Conservation (phyloP, 2,113 vertebrate genomes). For the Austrofundulus limnaeus region DNA sequence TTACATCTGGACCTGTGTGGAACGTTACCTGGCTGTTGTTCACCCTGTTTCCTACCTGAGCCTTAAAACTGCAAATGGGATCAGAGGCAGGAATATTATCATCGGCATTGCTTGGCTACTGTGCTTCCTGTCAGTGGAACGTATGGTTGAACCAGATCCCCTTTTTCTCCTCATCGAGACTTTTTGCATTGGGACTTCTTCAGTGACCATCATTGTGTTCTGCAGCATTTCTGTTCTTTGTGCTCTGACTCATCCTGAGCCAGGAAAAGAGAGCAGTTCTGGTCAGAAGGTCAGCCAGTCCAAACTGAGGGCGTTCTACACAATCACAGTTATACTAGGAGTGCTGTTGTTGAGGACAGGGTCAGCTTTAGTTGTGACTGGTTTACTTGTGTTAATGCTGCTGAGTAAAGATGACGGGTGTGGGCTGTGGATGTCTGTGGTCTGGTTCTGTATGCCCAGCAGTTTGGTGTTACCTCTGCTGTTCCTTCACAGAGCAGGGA, state of each 20-base stretch:
- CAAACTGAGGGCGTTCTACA: conserved; percentile 12
- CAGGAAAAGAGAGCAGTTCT: background rate
- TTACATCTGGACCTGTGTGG: conserved; percentile 1
- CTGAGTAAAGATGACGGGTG: background rate
- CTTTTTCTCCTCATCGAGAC: background rate
- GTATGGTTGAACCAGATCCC: too few species aligned
- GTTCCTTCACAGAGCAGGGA: background rate
- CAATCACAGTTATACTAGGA: background rate
- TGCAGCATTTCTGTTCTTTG: background rate
- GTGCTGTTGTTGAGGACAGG: conserved; percentile 1
- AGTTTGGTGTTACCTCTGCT: conserved; percentile 4
- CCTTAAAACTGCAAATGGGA: background rate
- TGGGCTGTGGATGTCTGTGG: background rate
- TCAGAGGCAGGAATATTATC: background rate
- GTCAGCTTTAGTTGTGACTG: too few species aligned
- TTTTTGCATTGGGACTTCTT: background rate
- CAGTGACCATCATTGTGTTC: background rate
- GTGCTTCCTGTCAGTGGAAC: too few species aligned
- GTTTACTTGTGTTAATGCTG: too few species aligned
- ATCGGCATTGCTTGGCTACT: background rate
- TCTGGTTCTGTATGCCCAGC: conserved; percentile 16
- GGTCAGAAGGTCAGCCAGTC: background rate
- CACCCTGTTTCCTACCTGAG: background rate
- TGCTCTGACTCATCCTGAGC: background rate
- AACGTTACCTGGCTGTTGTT: too few species aligned